These are phyloP conservation scores for Triplophysa tibetana DNA, from an alignment of 2,113 vertebrate genomes.

Conservation along the genomic window DNA sequence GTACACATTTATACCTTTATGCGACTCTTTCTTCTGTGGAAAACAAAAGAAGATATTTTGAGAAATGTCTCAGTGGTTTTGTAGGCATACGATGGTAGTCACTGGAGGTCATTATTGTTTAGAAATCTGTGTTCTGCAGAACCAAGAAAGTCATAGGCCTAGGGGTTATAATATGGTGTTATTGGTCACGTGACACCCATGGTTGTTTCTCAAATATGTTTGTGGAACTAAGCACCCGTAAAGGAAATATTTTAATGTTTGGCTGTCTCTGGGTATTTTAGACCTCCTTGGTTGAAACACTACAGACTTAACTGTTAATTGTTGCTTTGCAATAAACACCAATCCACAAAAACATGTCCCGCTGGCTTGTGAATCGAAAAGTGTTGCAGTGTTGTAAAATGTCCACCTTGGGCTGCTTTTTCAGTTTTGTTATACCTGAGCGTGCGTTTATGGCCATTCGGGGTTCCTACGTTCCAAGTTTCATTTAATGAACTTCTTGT, in stretches of 20 bases:
- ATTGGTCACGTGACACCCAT: too few species aligned
- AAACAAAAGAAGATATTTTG: too few species aligned
- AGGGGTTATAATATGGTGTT: too few species aligned
- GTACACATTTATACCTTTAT: background rate
- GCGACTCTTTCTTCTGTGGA: too few species aligned
- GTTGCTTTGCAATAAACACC: background rate
- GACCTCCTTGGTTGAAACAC: slow-evolving; percentile 24
- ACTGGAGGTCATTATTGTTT: too few species aligned
- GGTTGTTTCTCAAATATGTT: too few species aligned
- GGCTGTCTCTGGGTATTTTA: background rate
- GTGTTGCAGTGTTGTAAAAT: slow-evolving; percentile 52
- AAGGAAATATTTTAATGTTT: too few species aligned
- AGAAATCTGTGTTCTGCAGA: too few species aligned
- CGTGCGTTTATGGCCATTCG: slow-evolving; percentile 55
- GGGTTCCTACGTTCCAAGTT: slow-evolving; percentile 57
- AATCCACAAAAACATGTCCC: slow-evolving; percentile 38
- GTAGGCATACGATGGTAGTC: too few species aligned
- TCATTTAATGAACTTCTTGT: slow-evolving; percentile 61
- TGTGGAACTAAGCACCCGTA: too few species aligned
- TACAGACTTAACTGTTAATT: background rate
- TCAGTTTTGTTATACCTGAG: slow-evolving; percentile 41
- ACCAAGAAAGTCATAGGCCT: too few species aligned
- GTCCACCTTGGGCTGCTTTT: slow-evolving; percentile 54
- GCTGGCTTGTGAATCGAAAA: slow-evolving; percentile 28
- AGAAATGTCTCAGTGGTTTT: too few species aligned